phyloP scores from a whole-genome alignment of 2,888 invertebrate genomes.

The Syrista parreyssii region DNA sequence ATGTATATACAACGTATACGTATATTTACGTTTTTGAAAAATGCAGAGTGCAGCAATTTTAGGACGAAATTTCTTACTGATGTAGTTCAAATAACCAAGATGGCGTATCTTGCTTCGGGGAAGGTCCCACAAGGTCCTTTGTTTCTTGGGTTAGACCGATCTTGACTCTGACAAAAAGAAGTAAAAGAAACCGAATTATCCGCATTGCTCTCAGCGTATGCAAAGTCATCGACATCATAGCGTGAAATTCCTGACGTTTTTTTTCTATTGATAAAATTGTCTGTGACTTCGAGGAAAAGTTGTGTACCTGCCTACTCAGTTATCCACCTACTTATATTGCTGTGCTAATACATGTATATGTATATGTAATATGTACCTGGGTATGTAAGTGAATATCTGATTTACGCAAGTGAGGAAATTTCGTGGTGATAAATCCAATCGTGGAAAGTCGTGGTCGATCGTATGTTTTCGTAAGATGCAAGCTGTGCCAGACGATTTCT shows the following conservation, averaged over 20 bases:
- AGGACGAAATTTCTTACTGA: too few relatives aligned
- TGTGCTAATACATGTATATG: background rate
- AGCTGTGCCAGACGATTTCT: background rate
- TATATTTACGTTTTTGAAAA: background rate
- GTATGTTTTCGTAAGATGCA: background rate
- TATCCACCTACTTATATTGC: background rate
- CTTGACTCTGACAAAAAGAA: background rate
- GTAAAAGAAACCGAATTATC: background rate
- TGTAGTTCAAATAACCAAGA: background rate
- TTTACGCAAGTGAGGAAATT: background rate
- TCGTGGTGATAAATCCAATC: background rate
- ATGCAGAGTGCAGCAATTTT: background rate
- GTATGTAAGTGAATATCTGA: background rate
- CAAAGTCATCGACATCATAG: background rate
- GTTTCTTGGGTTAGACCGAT: background rate
- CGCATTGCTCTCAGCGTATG: background rate
- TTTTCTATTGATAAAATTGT: background rate
- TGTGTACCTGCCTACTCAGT: background rate
- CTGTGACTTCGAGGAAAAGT: background rate
- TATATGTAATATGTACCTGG: background rate
- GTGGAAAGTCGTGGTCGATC: background rate
- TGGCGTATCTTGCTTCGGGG: background rate
- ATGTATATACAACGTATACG: background rate
- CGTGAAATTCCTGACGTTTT: background rate
- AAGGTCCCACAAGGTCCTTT: background rate